Base-by-base conservation (phyloP, 35 echinoderm and acorn worm species). In the Heliocidaris erythrogramma region DNA sequence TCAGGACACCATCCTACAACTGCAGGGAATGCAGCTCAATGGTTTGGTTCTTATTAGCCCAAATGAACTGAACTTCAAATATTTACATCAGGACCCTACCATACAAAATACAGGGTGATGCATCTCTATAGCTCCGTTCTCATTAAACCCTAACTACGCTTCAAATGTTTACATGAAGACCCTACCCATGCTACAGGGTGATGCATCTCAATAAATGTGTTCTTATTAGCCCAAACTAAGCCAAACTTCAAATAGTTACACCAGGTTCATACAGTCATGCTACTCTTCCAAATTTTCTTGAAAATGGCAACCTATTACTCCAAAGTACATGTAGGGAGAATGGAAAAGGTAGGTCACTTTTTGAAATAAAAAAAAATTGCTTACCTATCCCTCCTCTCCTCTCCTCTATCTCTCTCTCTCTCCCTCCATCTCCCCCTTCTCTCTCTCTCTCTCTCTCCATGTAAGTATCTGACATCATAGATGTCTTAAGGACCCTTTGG, bases 391-490 rank as follows among this genome's bases (percentile, higher is more conserved):
- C 65, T 24, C 65, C 4, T 24, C 18, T 78, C 27, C 7, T n/a
- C 65, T 5, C 7, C 21, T 71, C 6, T n/a, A 5, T 78, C 27
- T 78, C 27, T 27, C 65, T 78, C 8, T 78, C 61, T 24, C 16
- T 71, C 61, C 24, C 17, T 24, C 61, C 27, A 18, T 24, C 18
- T 71, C 61, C 27, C 61, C 24, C 4, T 71, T 13, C 49, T 52
- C 65, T 24, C 27, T n/a, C 65, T 56, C 10, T 56, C 52, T 56
- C 14, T 56, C 21, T 5, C 65, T 27, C 7, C 14, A 6, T 78
- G 65, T n/a, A 78, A 78, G 65, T 21, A 78, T 78, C 21, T 78
- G 65, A 78, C 65, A 78, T 78, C 65, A 78, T 78, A 78, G 65
- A 78, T n/a, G 65, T 29, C 65, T 27, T 78, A 24, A 78, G 65